Conservation (phyloP, 1,140 invertebrate species). For the Scylla paramamosain region DNA sequence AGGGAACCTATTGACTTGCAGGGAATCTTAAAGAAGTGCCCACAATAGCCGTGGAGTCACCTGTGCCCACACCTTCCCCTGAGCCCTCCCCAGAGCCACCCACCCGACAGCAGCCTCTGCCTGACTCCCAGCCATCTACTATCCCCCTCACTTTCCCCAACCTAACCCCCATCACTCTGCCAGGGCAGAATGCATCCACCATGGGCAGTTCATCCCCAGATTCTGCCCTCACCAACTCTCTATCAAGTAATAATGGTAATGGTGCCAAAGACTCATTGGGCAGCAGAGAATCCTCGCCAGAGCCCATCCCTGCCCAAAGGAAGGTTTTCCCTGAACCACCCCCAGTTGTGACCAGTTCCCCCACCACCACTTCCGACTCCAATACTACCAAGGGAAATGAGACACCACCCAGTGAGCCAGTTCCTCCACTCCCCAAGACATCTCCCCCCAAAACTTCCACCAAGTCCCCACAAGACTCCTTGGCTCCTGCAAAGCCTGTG, state of each 20-base stretch:
- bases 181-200: background rate
- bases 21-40: slow-evolving; percentile 68
- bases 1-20: slow-evolving; percentile 70
- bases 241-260: slow-evolving; percentile 51
- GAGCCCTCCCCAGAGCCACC: slow-evolving; percentile 24
- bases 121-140: slow-evolving; percentile 22
- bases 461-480: background rate
- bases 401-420: background rate
- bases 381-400: background rate
- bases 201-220: slow-evolving; percentile 56
- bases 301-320: background rate
- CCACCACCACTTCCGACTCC: background rate
- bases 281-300: slow-evolving; percentile 58
- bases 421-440: background rate
- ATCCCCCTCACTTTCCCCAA: slow-evolving; percentile 58
- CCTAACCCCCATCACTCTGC: slow-evolving; percentile 63
- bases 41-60: slow-evolving; percentile 68
- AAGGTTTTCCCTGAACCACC: background rate
- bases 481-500: slow-evolving; percentile 17
- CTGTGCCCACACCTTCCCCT: slow-evolving; percentile 58
- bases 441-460: background rate
- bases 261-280: slow-evolving; percentile 51
- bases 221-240: slow-evolving; percentile 55
- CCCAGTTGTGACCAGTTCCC: background rate
- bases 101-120: background rate